Conservation (phyloP, 2,113 vertebrate species). For the Synchiropus splendidus region DNA sequence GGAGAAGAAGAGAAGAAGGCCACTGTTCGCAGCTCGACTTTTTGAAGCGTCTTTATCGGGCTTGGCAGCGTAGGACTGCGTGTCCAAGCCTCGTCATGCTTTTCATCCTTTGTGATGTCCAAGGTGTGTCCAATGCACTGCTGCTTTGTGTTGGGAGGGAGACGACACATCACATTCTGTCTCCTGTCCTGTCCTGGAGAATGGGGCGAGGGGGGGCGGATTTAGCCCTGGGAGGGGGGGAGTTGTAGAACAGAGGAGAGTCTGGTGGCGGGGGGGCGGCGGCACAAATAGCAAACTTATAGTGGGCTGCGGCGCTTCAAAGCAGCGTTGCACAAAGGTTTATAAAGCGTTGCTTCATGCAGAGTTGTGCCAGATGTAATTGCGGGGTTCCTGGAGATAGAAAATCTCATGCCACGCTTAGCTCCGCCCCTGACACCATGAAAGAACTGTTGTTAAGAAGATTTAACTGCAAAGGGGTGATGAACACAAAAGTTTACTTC, state of each 20-base stretch:
- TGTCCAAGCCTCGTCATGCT: constrained; percentile 62
- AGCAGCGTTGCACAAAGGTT: constrained; percentile 65
- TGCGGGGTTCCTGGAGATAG: constrained; percentile 64
- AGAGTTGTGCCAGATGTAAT: constrained; percentile 74
- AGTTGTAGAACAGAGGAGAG: constrained; percentile 29
- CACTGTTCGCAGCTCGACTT: constrained; percentile 56
- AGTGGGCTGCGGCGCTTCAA: constrained; percentile 60
- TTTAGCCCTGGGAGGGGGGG: background rate
- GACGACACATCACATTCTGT: constrained; percentile 70
- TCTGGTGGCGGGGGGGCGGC: constrained; percentile 8
- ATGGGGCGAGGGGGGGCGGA: constrained; percentile 12
- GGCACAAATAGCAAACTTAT: constrained; percentile 65
- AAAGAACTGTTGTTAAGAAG: constrained; percentile 49
- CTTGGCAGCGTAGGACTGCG: constrained; percentile 64
- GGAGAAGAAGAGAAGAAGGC: constrained; percentile 44
- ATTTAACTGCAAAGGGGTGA: constrained; percentile 24
- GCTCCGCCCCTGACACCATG: constrained; percentile 52
- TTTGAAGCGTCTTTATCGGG: constrained; percentile 73
- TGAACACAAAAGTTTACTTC: no score
- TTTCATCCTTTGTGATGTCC: constrained; percentile 72
- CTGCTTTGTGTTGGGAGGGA: constrained; percentile 61
- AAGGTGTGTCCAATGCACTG: constrained; percentile 74
- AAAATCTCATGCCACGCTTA: constrained; percentile 47
- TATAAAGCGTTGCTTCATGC: constrained; percentile 68
- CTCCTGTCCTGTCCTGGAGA: constrained; percentile 57